Conservation (phyloP, 2,797 vertebrate species). For the Anguilla pacifica region DNA sequence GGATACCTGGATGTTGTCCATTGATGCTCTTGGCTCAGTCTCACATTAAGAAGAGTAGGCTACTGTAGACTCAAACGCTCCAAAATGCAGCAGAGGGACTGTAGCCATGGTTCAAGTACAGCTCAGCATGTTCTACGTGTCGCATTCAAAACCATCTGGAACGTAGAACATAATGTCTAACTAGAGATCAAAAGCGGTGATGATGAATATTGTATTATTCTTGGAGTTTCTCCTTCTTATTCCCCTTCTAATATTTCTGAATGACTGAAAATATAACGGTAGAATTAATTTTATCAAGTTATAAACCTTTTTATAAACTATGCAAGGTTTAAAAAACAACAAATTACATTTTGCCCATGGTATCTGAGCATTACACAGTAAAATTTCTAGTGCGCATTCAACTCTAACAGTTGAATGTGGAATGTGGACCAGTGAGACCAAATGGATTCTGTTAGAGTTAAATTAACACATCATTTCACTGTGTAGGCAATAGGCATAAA, state of each 20-base stretch:
- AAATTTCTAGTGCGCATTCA: too few relatives aligned
- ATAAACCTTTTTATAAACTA: background rate
- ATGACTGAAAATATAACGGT: conserved; percentile 11
- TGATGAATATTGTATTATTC: background rate
- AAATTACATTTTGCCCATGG: background rate
- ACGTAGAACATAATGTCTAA: background rate
- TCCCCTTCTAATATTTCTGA: background rate
- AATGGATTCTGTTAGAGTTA: too few relatives aligned
- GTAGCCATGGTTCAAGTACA: background rate
- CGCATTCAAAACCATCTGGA: background rate
- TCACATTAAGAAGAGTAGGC: background rate
- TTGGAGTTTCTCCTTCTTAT: background rate
- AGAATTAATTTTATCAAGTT: background rate
- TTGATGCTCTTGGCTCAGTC: conserved; percentile 16
- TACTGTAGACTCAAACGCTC: background rate
- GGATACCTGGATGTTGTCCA: background rate
- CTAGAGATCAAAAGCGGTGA: background rate
- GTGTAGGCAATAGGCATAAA: background rate
- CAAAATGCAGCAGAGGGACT: conserved; percentile 1
- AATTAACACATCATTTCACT: too few relatives aligned
- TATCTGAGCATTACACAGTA: background rate
- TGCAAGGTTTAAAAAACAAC: background rate
- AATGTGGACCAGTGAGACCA: too few relatives aligned
- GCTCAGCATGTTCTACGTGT: background rate
- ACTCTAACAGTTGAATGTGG: too few relatives aligned